phyloP scores from a whole-genome alignment of 2,888 invertebrate species.

The Margaritifera margaritifera region DNA sequence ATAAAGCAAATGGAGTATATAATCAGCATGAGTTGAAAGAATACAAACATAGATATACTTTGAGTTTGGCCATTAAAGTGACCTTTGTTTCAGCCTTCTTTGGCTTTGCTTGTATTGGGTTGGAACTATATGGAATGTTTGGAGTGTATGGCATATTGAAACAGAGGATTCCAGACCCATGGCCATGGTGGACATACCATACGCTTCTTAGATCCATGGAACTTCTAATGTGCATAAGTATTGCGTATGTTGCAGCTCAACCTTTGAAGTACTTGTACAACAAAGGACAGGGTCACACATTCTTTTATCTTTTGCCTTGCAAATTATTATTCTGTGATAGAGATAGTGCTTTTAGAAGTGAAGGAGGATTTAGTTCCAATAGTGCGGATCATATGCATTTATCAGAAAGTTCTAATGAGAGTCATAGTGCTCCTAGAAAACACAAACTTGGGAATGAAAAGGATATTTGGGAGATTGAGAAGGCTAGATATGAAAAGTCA shows the following conservation, averaged over 20 bases:
- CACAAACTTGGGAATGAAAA: no score
- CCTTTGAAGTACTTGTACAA: conserved; percentile 63
- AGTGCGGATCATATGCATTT: conserved; percentile 27
- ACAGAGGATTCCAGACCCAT: conserved; percentile 75
- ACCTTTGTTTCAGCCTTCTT: conserved; percentile 89
- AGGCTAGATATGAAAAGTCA: no score
- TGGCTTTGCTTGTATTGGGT: conserved; percentile 86
- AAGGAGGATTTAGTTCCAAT: conserved; percentile 22
- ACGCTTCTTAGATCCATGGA: conserved; percentile 88
- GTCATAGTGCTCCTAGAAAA: no score
- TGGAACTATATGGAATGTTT: conserved; percentile 88
- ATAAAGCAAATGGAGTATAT: conserved; percentile 15
- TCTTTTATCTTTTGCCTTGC: conserved; percentile 34
- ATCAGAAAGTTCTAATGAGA: conserved; percentile 26
- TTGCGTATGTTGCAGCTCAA: conserved; percentile 88
- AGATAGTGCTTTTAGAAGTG: conserved; percentile 8
- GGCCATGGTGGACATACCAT: conserved; percentile 95
- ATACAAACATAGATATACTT: conserved; percentile 71
- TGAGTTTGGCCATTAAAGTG: conserved; percentile 90
- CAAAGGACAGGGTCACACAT: conserved; percentile 23
- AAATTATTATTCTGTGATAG: conserved; percentile 34
- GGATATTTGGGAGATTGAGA: no score
- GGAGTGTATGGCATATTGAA: conserved; percentile 76
- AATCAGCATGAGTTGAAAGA: conserved; percentile 20
- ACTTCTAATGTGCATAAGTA: conserved; percentile 87